A percentile compares a stretch with the other conserved stretches of the same genome.
Conservation (phyloP, 1,140 invertebrate genomes). For the Megathymus violae region DNA sequence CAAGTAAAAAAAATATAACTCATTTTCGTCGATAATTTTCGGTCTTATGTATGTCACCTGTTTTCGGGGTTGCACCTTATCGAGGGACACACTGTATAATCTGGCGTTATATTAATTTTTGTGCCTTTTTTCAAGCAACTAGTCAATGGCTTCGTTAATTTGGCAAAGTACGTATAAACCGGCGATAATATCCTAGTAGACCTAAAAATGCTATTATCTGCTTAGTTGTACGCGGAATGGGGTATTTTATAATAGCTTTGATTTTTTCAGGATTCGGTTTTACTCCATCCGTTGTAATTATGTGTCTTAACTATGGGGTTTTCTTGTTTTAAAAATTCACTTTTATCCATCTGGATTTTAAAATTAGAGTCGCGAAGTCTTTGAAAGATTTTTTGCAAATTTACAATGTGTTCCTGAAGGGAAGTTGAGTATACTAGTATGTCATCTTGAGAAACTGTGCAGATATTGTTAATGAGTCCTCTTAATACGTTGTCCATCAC, state of each 20-base stretch:
- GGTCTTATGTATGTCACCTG: no score
- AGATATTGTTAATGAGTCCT: not conserved
- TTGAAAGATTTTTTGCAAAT: not conserved
- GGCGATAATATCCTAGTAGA: not conserved
- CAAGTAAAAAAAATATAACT: no score
- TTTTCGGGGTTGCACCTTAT: no score
- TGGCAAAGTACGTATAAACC: conserved; percentile 25
- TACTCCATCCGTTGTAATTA: not conserved
- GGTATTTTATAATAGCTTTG: conserved; percentile 8
- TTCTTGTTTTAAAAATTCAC: conserved; percentile 3
- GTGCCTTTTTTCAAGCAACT: conserved; percentile 21
- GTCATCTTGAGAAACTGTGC: conserved; percentile 2
- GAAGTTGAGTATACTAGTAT: conserved; percentile 2
- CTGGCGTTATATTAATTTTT: conserved; percentile 8
- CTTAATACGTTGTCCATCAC: conserved; percentile 5
- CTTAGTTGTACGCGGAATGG: conserved; percentile 4
- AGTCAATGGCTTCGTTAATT: conserved; percentile 4
- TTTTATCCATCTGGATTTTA: no score
- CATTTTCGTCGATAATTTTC: no score
- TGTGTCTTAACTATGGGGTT: conserved; percentile 2
- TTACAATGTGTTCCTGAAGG: conserved; percentile 1
- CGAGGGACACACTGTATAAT: no score
- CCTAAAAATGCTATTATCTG: conserved; percentile 11
- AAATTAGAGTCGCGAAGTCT: conserved; percentile 5
- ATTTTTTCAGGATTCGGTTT: no score